Base-by-base conservation (phyloP, 1,140 invertebrate genomes). In the Colletes gigas region DNA sequence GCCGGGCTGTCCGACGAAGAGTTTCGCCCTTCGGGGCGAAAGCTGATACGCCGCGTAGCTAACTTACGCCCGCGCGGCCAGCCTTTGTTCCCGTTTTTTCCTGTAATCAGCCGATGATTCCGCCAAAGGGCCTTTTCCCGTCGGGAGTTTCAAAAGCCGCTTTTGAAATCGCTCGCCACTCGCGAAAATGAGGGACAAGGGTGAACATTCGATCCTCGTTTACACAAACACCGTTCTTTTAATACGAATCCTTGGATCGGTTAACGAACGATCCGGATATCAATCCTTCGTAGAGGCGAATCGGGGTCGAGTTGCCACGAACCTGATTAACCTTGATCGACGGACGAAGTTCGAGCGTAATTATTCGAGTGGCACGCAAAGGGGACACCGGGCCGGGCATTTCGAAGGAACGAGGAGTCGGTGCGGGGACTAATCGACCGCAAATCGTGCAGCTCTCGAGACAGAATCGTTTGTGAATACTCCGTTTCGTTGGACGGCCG, bases 1-100 rank as follows among this genome's bases (percentile, higher is more conserved):
- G 74, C 75, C 72, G 41, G 72, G 77, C 68, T 83, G 41, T 70
- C 21, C 17, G 15, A 19, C 21, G 3, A 54, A 1, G 50, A 85
- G 78, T 83, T 79, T 72, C 39, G 30, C 30, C 50, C 19, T 65
- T 47, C 15, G 15, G 54, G 7, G 7, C 10, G 52, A 73, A 69
- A 83, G 30, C 63, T 47, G 65, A 52, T 57, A 39, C 12, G 72
- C 81, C 7, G 30, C 55, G 62, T 8, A 30, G 10, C 3, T 66
- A 30, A 69, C 15, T 44, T 50, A 17, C n/a, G 5, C 3, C 10
- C 9, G 5, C 9, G 6, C 4, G 4, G 4, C 3, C 19, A 4
- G 39, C 1, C 63, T 66, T 55, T 54, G 9, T 57, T 14, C 52
- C 2, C 39, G 30, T 6, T 17, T 41, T 41, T n/a, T 0, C 30